phyloP scores from a whole-genome alignment of 2,797 vertebrate genomes.

The Cyprinodon diabolis region DNA sequence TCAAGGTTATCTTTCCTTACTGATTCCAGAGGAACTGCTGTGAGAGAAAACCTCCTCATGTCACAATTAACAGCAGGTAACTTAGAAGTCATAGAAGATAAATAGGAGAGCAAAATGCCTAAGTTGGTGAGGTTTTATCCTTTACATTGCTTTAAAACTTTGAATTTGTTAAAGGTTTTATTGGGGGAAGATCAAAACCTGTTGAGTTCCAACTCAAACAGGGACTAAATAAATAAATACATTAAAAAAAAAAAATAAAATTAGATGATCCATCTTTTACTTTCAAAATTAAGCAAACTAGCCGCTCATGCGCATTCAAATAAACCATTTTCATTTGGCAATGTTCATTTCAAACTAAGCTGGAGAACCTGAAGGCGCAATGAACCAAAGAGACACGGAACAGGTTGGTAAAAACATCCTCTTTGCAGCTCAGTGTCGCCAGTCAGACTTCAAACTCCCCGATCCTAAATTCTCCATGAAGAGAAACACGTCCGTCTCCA shows the following conservation, averaged over 20 bases:
- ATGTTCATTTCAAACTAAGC: not conserved
- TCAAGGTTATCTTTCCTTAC: slow-evolving; percentile 42
- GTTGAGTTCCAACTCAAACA: slow-evolving; percentile 63
- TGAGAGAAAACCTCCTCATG: slow-evolving; percentile 17
- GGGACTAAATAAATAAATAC: not conserved
- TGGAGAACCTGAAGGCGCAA: not conserved
- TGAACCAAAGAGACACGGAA: not conserved
- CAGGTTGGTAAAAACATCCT: slow-evolving; percentile 16
- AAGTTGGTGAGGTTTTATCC: not conserved
- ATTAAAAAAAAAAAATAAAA: slow-evolving; percentile 1
- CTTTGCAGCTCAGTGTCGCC: not conserved
- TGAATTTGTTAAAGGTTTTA: not conserved
- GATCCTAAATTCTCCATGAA: slow-evolving; percentile 65
- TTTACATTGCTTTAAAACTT: not conserved
- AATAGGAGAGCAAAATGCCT: slow-evolving; percentile 3
- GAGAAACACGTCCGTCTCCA: slow-evolving; percentile 39
- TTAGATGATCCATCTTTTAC: no score
- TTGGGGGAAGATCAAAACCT: slow-evolving; percentile 57
- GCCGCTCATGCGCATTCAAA: not conserved
- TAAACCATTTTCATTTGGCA: not conserved
- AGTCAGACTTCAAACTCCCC: slow-evolving; percentile 59
- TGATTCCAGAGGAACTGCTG: slow-evolving; percentile 21
- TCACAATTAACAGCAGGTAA: slow-evolving; percentile 14
- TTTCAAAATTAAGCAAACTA: not conserved
- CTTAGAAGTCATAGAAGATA: slow-evolving; percentile 11